Base-by-base conservation (phyloP, 2,113 vertebrate species). In the Eira barbara region DNA sequence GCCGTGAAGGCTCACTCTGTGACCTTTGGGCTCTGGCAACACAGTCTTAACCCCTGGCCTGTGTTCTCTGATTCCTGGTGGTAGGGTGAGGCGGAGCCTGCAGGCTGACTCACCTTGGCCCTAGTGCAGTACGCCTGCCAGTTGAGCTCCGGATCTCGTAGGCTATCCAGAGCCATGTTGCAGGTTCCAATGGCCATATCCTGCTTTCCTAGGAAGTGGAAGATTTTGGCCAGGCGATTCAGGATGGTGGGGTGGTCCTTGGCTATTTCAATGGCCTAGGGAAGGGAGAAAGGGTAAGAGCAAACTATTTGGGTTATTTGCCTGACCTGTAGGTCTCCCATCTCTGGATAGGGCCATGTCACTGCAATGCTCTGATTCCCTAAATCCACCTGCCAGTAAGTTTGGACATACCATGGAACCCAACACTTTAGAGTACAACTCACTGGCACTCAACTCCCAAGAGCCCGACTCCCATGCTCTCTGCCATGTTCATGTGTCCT, bases 91-190 rank as follows among this genome's bases (percentile, higher is more conserved):
- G 57, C 13, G 17, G 49, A 42, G 20, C 18, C 21, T 29, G 21
- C n/a, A 14, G 86, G 34, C 2, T 3, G 31, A 79, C 96, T n/a
- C 85, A 99, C 99, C 99, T 99, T 99, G 71, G 99, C 99, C 2
- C 98, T 97, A 1, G 99, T 99, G 97, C 99, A 99, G 98, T 99
- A 99, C 0, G 98, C 99, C 98, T 99, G 99, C 99, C 99, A 99
- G 98, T 98, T 99, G 94, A 99, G 98, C 94, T 99, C 98, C 0
- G 98, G 98, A 36, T 99, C 99, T 76, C 96, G 97, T 34, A 99
- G 98, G 42, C 98, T 96, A 39, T 98, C 99, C 25, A 99, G 98
- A 9, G 99, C 99, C 99, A 99, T 99, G 73, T 98, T 99, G 97
- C 99, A 99, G 94, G 99, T 99, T 63, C 99, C 99, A 80, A 98